phyloP scores from a whole-genome alignment of 2,113 vertebrate genomes.

The Callorhinus ursinus region DNA sequence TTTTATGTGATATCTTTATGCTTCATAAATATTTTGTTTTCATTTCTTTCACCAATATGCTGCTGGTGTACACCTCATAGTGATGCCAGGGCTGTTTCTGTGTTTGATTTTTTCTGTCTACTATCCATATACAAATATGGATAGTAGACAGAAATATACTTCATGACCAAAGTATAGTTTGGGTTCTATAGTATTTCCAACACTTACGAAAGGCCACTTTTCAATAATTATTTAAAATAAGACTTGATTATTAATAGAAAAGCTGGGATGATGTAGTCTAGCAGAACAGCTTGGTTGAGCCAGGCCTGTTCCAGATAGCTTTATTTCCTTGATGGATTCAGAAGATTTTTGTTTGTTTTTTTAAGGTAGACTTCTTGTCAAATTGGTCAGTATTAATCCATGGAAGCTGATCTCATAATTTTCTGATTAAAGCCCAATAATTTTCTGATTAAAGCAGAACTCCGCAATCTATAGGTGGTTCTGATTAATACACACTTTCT shows the following conservation, averaged over 20 bases:
- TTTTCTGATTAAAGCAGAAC: slow-evolving; percentile 74
- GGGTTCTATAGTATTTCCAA: slow-evolving; percentile 28
- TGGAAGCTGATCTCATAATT: slow-evolving; percentile 71
- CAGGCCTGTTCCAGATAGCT: slow-evolving; percentile 55
- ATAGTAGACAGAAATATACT: too few species aligned
- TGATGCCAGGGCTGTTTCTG: slow-evolving; percentile 38
- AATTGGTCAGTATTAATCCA: slow-evolving; percentile 72
- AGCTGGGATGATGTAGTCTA: slow-evolving; percentile 42
- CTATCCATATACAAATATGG: background rate
- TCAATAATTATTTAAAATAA: slow-evolving; percentile 72
- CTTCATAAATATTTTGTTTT: slow-evolving; percentile 83
- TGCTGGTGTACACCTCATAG: slow-evolving; percentile 54
- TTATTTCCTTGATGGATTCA: slow-evolving; percentile 77
- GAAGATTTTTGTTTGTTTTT: slow-evolving; percentile 22
- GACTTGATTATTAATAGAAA: slow-evolving; percentile 58
- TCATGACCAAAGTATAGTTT: slow-evolving; percentile 49
- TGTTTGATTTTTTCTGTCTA: background rate
- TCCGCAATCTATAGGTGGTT: slow-evolving; percentile 57
- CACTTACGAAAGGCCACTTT: background rate
- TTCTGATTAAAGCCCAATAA: slow-evolving; percentile 72
- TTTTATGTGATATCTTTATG: slow-evolving; percentile 82
- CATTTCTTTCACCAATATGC: slow-evolving; percentile 77
- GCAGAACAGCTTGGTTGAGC: slow-evolving; percentile 57
- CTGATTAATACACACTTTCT: slow-evolving; percentile 57
- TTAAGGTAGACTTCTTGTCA: slow-evolving; percentile 7